These are phyloP conservation scores for Typhlichthys subterraneus DNA, from an alignment of 2,797 vertebrate genomes.

Conservation along the genomic window DNA sequence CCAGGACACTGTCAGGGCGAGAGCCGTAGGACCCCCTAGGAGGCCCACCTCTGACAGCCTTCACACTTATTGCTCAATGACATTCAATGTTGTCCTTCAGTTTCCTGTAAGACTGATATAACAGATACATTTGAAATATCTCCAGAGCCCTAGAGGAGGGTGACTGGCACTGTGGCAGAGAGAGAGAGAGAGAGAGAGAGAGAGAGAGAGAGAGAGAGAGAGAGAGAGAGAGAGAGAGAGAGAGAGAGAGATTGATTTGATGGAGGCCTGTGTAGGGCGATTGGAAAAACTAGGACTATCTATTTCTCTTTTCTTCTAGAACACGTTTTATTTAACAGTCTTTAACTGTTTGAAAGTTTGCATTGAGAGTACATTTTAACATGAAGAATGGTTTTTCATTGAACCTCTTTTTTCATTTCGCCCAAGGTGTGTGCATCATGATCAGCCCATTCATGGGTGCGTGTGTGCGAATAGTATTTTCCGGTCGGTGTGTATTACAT, in stretches of 20 bases:
- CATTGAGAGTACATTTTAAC: too few species aligned
- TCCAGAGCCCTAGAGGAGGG: slow-evolving; percentile 86
- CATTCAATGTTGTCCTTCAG: slow-evolving; percentile 95
- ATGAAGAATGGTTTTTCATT: too few species aligned
- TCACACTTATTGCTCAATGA: slow-evolving; percentile 96
- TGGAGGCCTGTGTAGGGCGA: slow-evolving; percentile 21
- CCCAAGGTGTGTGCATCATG: slow-evolving; percentile 23
- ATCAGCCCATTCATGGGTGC: slow-evolving; percentile 28
- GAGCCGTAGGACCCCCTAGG: slow-evolving; percentile 85
- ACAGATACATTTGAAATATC: slow-evolving; percentile 92
- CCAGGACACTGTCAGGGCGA: slow-evolving; percentile 83
- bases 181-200: slow-evolving; percentile 22
- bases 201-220: slow-evolving; percentile 23
- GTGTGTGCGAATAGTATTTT: slow-evolving; percentile 45
- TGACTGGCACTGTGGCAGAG: slow-evolving; percentile 70
- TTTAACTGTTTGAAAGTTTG: neutral
- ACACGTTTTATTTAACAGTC: neutral
- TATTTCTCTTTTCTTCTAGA: neutral
- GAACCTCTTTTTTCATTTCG: neutral
- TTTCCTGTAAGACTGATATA: slow-evolving; percentile 96
- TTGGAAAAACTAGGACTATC: slow-evolving; percentile 10
- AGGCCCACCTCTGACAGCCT: slow-evolving; percentile 88
- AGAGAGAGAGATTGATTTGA: slow-evolving; percentile 21
- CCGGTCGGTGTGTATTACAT: slow-evolving; percentile 50
- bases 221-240: slow-evolving; percentile 30